A percentile compares a stretch with the other conserved stretches of the same genome.
These are phyloP conservation scores for Patella ulyssiponensis DNA, from an alignment of 2,888 invertebrate genomes.

Conservation along the genomic window DNA sequence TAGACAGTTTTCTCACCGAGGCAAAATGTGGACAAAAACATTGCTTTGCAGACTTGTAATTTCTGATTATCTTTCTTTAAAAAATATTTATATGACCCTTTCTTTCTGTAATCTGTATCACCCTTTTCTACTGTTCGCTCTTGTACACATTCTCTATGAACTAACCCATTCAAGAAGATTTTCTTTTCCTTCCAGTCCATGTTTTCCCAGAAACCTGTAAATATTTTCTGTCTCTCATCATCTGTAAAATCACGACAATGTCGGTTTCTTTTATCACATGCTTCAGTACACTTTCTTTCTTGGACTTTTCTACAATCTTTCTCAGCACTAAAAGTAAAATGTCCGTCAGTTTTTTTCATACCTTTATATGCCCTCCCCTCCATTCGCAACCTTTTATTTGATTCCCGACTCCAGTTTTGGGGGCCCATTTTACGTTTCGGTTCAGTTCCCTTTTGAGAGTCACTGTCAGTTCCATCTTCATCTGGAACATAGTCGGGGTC, in stretches of 20 bases:
- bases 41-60: slow-evolving; percentile 15
- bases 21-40: too few relatives aligned
- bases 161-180: neutral
- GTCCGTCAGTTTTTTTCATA: neutral
- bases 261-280: neutral
- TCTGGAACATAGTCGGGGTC: neutral
- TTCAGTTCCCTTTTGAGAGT: neutral
- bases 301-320: neutral
- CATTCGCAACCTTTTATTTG: neutral
- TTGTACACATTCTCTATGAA: neutral
- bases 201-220: slow-evolving; percentile 1
- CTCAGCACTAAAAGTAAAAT: neutral
- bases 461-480: neutral
- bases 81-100: slow-evolving; percentile 4
- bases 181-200: neutral
- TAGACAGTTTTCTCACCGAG: slow-evolving; percentile 4
- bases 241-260: neutral
- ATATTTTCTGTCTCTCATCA: slow-evolving; percentile 1
- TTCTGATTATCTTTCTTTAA: too few relatives aligned
- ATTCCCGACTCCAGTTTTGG: neutral
- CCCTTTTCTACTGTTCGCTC: neutral
- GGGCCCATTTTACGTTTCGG: neutral
- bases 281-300: neutral
- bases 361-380: neutral
- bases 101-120: slow-evolving; percentile 8